Evolutionary conservation across 2,888 invertebrate species (phyloP).

Genomic region (Lasioglossum pauxillum): DNA sequence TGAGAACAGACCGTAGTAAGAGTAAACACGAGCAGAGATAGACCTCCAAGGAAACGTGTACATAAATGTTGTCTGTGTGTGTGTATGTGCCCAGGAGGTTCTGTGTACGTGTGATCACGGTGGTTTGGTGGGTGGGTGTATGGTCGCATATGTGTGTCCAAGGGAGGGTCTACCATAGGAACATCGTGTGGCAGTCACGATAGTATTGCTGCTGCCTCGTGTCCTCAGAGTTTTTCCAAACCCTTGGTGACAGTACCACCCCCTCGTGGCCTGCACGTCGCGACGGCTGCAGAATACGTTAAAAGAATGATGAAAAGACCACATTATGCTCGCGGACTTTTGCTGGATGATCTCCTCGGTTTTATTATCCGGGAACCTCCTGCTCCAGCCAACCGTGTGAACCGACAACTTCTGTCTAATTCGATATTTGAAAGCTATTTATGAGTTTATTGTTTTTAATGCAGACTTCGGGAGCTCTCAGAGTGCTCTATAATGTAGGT

Average conservation of each 20-base stretch:
- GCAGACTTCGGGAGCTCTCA: neutral
- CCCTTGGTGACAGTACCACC: conserved; percentile 67
- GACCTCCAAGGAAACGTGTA: conserved; percentile 47
- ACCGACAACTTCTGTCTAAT: neutral
- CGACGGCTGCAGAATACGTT: conserved; percentile 76
- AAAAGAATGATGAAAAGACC: conserved; percentile 77
- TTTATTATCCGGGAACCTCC: neutral
- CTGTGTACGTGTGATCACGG: conserved; percentile 1
- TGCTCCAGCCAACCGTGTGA: neutral
- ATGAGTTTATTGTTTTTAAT: neutral
- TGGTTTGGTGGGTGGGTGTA: conserved; percentile 19
- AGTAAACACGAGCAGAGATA: conserved; percentile 65
- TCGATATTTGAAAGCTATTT: neutral
- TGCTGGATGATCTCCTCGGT: conserved; percentile 45
- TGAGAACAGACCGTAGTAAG: conserved; percentile 61
- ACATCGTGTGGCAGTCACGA: conserved; percentile 73
- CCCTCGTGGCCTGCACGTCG: conserved; percentile 68
- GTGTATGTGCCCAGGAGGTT: neutral
- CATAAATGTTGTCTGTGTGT: conserved; percentile 10
- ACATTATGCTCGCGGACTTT: conserved; percentile 65
- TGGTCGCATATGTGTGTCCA: conserved; percentile 35
- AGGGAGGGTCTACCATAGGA: conserved; percentile 65
- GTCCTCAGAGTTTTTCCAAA: conserved; percentile 69
- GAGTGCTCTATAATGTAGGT: neutral
- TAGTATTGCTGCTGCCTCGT: conserved; percentile 75